These are phyloP conservation scores for Nemotelus nigrinus DNA, from an alignment of 2,888 invertebrate genomes.

Conservation along the genomic window DNA sequence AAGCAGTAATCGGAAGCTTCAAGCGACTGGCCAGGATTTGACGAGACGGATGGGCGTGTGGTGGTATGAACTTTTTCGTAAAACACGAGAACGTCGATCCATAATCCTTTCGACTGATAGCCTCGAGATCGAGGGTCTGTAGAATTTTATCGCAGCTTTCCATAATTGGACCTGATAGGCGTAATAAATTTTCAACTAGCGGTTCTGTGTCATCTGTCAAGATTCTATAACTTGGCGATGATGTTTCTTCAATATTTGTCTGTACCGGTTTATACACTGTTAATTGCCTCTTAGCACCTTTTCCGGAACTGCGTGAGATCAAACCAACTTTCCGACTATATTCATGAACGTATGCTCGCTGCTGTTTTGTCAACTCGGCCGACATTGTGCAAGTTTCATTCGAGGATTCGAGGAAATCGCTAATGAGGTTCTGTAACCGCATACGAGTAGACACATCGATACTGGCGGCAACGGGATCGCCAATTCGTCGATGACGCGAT, in stretches of 20 bases:
- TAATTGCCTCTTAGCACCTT: constrained; percentile 73
- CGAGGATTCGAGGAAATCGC: neutral
- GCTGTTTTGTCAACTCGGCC: constrained; percentile 77
- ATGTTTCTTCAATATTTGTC: constrained; percentile 63
- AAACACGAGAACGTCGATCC: neutral
- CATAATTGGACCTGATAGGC: neutral
- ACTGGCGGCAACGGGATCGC: no score
- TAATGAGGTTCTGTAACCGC: neutral
- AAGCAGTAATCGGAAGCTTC: constrained; percentile 75
- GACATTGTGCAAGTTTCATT: constrained; percentile 67
- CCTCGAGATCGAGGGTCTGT: no score
- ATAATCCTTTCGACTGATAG: neutral
- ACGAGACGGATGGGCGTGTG: neutral
- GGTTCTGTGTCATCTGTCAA: no score
- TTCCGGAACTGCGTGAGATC: constrained; percentile 85
- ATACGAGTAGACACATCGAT: no score
- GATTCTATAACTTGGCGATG: no score
- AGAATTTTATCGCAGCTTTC: no score
- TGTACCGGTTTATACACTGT: constrained; percentile 77
- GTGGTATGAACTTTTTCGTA: constrained; percentile 18
- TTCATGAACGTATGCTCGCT: constrained; percentile 83
- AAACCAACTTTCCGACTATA: constrained; percentile 75
- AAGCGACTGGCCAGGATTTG: constrained; percentile 62
- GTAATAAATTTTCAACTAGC: neutral
- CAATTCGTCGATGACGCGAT: no score